These are phyloP conservation scores for Parochlus steinenii DNA, from an alignment of 2,888 invertebrate species.

Conservation along the genomic window DNA sequence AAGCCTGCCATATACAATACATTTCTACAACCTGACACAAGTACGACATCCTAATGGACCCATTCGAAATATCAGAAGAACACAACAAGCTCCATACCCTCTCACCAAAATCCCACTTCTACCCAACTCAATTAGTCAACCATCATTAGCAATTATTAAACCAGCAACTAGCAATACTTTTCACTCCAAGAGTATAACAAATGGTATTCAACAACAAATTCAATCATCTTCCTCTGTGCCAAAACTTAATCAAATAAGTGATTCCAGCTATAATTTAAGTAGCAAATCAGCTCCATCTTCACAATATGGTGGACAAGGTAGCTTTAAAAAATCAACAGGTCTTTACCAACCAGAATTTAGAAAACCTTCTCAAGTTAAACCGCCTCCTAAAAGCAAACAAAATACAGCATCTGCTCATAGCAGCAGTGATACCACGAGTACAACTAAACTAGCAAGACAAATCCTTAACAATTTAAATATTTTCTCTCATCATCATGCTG, in stretches of 20 bases:
- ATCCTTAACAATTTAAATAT: constrained; percentile 69
- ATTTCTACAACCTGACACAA: constrained; percentile 60
- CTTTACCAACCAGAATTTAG: background rate
- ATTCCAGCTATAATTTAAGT: constrained; percentile 6
- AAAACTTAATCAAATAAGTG: constrained; percentile 5
- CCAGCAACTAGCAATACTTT: constrained; percentile 1
- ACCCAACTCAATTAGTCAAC: constrained; percentile 12
- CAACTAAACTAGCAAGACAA: constrained; percentile 52
- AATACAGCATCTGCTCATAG: constrained; percentile 21
- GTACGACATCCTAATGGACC: constrained; percentile 54
- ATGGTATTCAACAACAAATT: constrained; percentile 6
- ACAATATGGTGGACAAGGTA: no score
- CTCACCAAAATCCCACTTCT: constrained; percentile 45
- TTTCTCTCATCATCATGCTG: constrained; percentile 30
- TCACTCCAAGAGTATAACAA: background rate
- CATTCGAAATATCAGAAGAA: constrained; percentile 51
- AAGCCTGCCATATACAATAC: constrained; percentile 55
- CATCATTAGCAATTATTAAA: constrained; percentile 1
- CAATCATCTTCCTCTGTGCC: constrained; percentile 10
- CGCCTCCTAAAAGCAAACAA: constrained; percentile 14
- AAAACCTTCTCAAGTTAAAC: constrained; percentile 8
- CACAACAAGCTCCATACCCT: constrained; percentile 70
- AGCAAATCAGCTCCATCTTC: constrained; percentile 8
- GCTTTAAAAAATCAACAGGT: no score
- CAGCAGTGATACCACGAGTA: constrained; percentile 32